phyloP scores from a whole-genome alignment of 1,140 invertebrate species.

The Drosophila jambulina region DNA sequence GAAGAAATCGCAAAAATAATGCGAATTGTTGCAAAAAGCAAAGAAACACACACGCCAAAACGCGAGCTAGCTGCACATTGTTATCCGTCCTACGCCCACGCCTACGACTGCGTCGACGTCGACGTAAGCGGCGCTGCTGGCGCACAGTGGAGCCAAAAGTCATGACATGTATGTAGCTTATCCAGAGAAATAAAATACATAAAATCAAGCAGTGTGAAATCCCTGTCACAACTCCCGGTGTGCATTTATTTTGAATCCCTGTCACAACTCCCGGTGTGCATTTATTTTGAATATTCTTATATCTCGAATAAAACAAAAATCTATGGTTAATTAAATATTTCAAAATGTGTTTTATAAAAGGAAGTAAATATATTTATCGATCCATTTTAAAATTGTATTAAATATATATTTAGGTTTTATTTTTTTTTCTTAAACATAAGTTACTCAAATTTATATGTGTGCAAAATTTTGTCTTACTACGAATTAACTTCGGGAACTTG shows the following conservation, averaged over 20 bases:
- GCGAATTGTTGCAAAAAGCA: slow-evolving; percentile 44
- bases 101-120: slow-evolving; percentile 34
- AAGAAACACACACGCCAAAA: slow-evolving; percentile 40
- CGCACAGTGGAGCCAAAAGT: slow-evolving; percentile 32
- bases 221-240: not conserved
- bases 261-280: not conserved
- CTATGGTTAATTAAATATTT: no score
- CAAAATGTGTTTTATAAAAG: no score
- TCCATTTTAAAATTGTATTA: no score
- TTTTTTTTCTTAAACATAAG: no score
- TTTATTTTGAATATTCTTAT: no score
- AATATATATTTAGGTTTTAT: no score
- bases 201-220: not conserved
- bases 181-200: not conserved
- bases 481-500: no score
- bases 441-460: no score
- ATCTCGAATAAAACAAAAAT: no score
- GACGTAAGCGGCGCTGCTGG: slow-evolving; percentile 24
- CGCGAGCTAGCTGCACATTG: slow-evolving; percentile 33
- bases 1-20: slow-evolving; percentile 31
- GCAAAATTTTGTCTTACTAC: no score
- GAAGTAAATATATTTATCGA: no score
- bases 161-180: slow-evolving; percentile 38
- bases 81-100: slow-evolving; percentile 17
- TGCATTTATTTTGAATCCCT: not conserved